A percentile compares a stretch with the other conserved stretches of the same genome.
Evolutionary conservation across 2,113 vertebrate genomes (phyloP).

Genomic region (Jaculus jaculus): DNA sequence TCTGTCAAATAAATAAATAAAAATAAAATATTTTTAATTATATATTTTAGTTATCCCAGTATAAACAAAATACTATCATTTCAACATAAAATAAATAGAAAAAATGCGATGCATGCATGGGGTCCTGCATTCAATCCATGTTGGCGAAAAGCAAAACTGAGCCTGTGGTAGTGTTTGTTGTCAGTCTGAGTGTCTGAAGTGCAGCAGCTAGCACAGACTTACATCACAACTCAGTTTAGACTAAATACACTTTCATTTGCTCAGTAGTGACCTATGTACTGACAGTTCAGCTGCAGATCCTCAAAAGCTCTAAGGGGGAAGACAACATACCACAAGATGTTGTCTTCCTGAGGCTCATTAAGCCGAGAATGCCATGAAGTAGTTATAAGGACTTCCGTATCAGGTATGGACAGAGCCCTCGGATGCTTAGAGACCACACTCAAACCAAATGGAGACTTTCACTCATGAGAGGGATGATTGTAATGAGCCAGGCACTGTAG

Average conservation of each 20-base stretch:
- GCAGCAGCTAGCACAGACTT: not conserved
- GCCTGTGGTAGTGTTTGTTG: not conserved
- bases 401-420: not conserved
- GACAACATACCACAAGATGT: not conserved
- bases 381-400: not conserved
- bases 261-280: not conserved
- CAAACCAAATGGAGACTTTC: not conserved
- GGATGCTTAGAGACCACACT: not conserved
- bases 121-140: not conserved
- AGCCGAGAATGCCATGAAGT: not conserved
- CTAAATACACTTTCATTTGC: not conserved
- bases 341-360: not conserved
- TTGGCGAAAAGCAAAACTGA: not conserved
- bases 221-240: not conserved
- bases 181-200: not conserved
- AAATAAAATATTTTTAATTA: too few relatives aligned
- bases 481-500: not conserved
- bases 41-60: not conserved
- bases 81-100: not conserved
- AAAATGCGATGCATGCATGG: not conserved
- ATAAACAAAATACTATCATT: not conserved
- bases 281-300: not conserved
- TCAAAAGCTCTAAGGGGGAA: not conserved
- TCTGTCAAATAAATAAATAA: too few relatives aligned
- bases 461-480: not conserved